A percentile compares a stretch with the other conserved stretches of the same genome.
Evolutionary conservation across 2,888 invertebrate species (phyloP).

Genomic region (Tanypteryx hageni): DNA sequence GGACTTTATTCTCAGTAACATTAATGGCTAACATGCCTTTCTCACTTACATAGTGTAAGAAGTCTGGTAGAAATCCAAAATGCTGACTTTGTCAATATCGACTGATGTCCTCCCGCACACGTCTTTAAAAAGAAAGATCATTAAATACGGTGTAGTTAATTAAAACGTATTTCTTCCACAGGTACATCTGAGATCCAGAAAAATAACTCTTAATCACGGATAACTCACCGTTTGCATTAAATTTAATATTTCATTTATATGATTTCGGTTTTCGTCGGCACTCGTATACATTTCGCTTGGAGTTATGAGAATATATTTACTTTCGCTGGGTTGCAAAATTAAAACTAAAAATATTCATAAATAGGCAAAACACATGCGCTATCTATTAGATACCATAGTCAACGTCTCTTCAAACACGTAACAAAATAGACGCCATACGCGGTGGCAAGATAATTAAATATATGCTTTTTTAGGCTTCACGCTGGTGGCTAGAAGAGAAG

Average conservation of each 20-base stretch:
- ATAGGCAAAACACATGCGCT: not conserved
- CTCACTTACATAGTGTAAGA: slow-evolving; percentile 28
- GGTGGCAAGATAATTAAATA: not conserved
- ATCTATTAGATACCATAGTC: not conserved
- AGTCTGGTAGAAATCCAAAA: slow-evolving; percentile 47
- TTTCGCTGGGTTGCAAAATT: not conserved
- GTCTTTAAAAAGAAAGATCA: not conserved
- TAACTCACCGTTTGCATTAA: slow-evolving; percentile 49
- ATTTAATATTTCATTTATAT: slow-evolving; percentile 2
- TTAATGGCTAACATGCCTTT: not conserved
- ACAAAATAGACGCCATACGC: not conserved
- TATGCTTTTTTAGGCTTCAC: not conserved
- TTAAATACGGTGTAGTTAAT: not conserved
- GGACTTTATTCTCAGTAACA: too few relatives aligned
- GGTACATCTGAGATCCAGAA: not conserved
- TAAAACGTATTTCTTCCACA: not conserved
- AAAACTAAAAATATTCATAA: slow-evolving; percentile 19
- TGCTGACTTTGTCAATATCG: slow-evolving; percentile 35
- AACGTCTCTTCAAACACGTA: not conserved
- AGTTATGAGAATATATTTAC: not conserved
- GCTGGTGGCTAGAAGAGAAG: too few relatives aligned
- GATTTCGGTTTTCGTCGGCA: slow-evolving; percentile 35
- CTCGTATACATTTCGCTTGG: not conserved
- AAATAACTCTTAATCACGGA: too few relatives aligned
- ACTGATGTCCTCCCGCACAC: slow-evolving; percentile 40